Base-by-base conservation (phyloP, 2,113 vertebrate species). In the Cavia aperea region DNA sequence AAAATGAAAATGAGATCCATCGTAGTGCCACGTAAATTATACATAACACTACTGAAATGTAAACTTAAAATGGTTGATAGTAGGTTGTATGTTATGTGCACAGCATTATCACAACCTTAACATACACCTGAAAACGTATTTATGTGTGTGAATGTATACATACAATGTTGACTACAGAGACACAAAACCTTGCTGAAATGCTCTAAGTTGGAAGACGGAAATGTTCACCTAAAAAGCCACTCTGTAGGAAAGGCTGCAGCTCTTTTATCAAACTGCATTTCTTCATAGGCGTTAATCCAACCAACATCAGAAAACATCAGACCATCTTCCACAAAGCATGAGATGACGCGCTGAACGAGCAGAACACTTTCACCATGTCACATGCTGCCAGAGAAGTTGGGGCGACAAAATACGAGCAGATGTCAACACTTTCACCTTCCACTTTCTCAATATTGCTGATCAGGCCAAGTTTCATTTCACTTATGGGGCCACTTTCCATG, bases 391-490 rank as follows among this genome's bases (percentile, higher is more conserved):
- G 56, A 86, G 88, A 90, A 88, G 88, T n/a, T 78, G 33, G 60
- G 86, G 72, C 94, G 92, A 78, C 95, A 94, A 89, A 93, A 95
- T 86, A 92, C 93, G 96, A 96, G 96, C 96, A 95, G 89, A 95
- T 95, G 93, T 96, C 95, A 95, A 96, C 96, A 97, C 96, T 97
- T 97, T 97, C 96, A 93, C 96, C 96, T 97, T 96, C 96, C 96
- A 96, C 96, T 97, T 97, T 97, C 96, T 95, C 95, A 96, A 96
- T 95, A 89, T 83, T 36, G 96, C 96, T 97, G 96, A 96, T 95
- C 36, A 36, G 54, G 93, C 96, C 95, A 96, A 96, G 96, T 97
- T 96, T 96, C 96, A 95, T 96, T 97, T 96, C 96, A 96, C 95
- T 96, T 95, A 94, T 95, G 95, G 91, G 96, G 95, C 72, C 91